Base-by-base conservation (phyloP, 2,797 vertebrate genomes). In the Picus viridis region DNA sequence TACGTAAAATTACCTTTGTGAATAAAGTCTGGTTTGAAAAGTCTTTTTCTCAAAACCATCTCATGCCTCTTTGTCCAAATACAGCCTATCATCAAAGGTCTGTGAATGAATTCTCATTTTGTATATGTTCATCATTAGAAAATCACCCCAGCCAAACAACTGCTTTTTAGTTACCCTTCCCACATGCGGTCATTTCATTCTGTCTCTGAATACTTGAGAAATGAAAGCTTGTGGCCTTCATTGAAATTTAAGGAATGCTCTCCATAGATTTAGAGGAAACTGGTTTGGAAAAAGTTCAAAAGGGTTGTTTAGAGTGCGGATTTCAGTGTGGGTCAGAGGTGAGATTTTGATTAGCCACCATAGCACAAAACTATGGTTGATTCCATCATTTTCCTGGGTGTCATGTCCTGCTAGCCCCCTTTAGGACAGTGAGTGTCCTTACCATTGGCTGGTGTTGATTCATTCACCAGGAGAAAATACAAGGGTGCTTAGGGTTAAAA, bases 191-290 rank as follows among this genome's bases (percentile, higher is more conserved):
- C 49, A 92, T 89, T 76, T 92, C 7, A 51, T 90, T 92, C 82
- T 92, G 72, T 76, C 57, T 92, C 76, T 59, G 61, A 88, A n/a
- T 64, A 89, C 90, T 94, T 92, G 89, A 95, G 93, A 93, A 96
- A 95, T 65, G 65, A 92, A 93, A 83, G 65, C 83, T 84, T 95
- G 87, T 77, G 89, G 94, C 94, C 93, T 95, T 96, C 83, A 77
- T 86, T 92, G 93, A 95, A 93, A 96, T 96, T 74, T 90, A 71
- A 90, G 77, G 94, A 96, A 96, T 95, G 93, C 95, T 81, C 83
- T 92, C 65, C 81, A 72, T 84, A 88, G 77, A 86, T 71, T 86
- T 77, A 85, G 77, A 95, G 87, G 89, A 96, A 95, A 74, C 80
- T 71, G 62, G 80, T 77, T 88, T 94, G 94, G 89, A 94, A 88